phyloP scores from a whole-genome alignment of 2,888 invertebrate species.

The Willowsia nigromaculata region DNA sequence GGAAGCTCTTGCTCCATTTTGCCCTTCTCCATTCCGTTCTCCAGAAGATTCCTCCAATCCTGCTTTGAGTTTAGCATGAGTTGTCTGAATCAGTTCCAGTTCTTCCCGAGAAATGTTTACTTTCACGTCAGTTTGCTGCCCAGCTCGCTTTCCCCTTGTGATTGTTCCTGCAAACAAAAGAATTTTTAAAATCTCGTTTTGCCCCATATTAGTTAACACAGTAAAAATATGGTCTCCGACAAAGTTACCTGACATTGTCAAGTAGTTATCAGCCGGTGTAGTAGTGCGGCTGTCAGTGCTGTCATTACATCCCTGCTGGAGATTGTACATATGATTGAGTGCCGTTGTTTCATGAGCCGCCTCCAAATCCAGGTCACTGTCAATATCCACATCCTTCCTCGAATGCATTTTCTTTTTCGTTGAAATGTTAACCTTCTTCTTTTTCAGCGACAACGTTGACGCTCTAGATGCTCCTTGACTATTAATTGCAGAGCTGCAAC shows the following conservation, averaged over 20 bases:
- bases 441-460: slow-evolving; percentile 53
- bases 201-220: neutral
- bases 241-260: slow-evolving; percentile 68
- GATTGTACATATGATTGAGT: slow-evolving; percentile 39
- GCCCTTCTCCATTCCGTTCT: neutral
- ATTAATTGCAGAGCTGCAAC: slow-evolving; percentile 21
- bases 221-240: no score
- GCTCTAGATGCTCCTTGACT: slow-evolving; percentile 53
- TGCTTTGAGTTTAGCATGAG: slow-evolving; percentile 78
- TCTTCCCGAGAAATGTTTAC: slow-evolving; percentile 87
- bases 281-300: slow-evolving; percentile 20
- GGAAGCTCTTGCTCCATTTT: slow-evolving; percentile 43
- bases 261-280: slow-evolving; percentile 56
- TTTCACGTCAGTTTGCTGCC: slow-evolving; percentile 87
- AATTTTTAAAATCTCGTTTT: neutral
- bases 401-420: slow-evolving; percentile 17
- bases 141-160: slow-evolving; percentile 87
- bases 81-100: slow-evolving; percentile 86
- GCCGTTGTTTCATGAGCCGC: slow-evolving; percentile 66
- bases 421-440: slow-evolving; percentile 68
- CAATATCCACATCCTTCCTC: slow-evolving; percentile 36
- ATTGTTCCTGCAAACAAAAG: slow-evolving; percentile 85
- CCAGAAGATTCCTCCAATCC: slow-evolving; percentile 70
- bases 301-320: slow-evolving; percentile 18
- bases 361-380: slow-evolving; percentile 58